Percentiles rank a stretch among this genome's conserved stretches.
phyloP scores from a whole-genome alignment of 2,113 vertebrate genomes.

The Platichthys stellatus region DNA sequence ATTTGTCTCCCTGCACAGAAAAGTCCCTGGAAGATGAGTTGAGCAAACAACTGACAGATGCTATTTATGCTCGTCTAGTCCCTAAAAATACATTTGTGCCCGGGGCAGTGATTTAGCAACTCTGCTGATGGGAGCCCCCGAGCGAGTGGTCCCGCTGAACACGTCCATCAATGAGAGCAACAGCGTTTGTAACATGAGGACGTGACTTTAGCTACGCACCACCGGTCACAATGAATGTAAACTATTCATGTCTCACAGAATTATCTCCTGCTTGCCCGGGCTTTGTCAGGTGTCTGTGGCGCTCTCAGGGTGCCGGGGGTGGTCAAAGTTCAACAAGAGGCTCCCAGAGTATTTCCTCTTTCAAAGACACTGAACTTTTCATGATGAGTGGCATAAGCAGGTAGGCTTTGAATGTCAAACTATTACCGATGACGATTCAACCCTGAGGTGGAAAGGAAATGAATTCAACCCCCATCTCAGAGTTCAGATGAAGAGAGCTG shows the following conservation, averaged over 20 bases:
- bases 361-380: conserved; percentile 49
- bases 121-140: conserved; percentile 38
- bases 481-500: conserved; percentile 46
- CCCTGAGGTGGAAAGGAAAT: conserved; percentile 34
- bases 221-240: conserved; percentile 59
- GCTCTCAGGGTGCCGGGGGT: conserved; percentile 23
- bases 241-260: conserved; percentile 61
- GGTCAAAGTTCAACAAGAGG: conserved; percentile 63
- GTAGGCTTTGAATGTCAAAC: conserved; percentile 37
- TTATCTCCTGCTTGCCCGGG: conserved; percentile 48
- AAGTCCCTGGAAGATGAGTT: conserved; percentile 47
- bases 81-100: conserved; percentile 67
- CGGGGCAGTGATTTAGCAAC: conserved; percentile 46
- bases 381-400: conserved; percentile 31
- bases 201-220: conserved; percentile 59
- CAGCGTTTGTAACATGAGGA: conserved; percentile 65
- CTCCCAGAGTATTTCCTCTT: conserved; percentile 31
- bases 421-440: conserved; percentile 36
- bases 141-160: conserved; percentile 45
- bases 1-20: conserved; percentile 62
- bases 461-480: conserved; percentile 24
- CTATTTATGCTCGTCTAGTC: conserved; percentile 53
- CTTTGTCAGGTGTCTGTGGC: conserved; percentile 49
- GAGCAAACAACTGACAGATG: conserved; percentile 55
- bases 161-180: conserved; percentile 64